These are phyloP conservation scores for Amphiprion ocellaris DNA, from an alignment of 2,113 vertebrate species.

Conservation along the genomic window DNA sequence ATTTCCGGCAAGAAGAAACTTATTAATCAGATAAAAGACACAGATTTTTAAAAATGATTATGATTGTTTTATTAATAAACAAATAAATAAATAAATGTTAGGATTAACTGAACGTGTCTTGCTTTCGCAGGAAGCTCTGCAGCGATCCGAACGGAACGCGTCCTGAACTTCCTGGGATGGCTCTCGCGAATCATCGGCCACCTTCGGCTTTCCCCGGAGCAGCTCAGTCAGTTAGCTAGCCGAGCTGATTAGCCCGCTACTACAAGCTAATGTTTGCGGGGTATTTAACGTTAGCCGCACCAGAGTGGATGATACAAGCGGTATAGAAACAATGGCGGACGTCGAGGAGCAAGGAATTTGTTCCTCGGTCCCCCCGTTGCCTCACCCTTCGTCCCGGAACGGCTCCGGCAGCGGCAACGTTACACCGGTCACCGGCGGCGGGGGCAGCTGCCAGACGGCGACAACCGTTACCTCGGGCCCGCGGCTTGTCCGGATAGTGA, in stretches of 20 bases:
- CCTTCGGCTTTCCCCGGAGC: constrained; percentile 67
- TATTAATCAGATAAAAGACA: too few relatives aligned
- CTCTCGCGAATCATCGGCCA: constrained; percentile 55
- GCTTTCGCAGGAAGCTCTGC: too few relatives aligned
- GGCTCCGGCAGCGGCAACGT: constrained; percentile 69
- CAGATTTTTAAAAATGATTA: too few relatives aligned
- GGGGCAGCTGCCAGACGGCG: constrained; percentile 67
- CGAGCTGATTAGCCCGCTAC: constrained; percentile 71
- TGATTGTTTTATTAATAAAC: too few relatives aligned
- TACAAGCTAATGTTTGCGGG: constrained; percentile 71
- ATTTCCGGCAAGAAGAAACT: too few relatives aligned
- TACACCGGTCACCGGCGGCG: constrained; percentile 70
- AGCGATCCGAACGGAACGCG: constrained; percentile 51
- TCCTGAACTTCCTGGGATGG: constrained; percentile 38
- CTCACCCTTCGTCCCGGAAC: constrained; percentile 69
- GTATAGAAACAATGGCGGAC: constrained; percentile 79
- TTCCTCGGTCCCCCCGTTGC: constrained; percentile 63
- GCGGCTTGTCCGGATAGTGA: constrained; percentile 93
- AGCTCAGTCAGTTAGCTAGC: constrained; percentile 68
- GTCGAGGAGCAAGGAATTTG: constrained; percentile 76
- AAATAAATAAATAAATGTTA: too few relatives aligned
- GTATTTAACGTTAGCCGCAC: constrained; percentile 23
- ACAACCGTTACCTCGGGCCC: constrained; percentile 87
- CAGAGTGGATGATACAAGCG: constrained; percentile 60
- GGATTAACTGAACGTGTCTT: too few relatives aligned